These are phyloP conservation scores for Syngnathus acus DNA, from an alignment of 2,797 vertebrate species.

Conservation along the genomic window DNA sequence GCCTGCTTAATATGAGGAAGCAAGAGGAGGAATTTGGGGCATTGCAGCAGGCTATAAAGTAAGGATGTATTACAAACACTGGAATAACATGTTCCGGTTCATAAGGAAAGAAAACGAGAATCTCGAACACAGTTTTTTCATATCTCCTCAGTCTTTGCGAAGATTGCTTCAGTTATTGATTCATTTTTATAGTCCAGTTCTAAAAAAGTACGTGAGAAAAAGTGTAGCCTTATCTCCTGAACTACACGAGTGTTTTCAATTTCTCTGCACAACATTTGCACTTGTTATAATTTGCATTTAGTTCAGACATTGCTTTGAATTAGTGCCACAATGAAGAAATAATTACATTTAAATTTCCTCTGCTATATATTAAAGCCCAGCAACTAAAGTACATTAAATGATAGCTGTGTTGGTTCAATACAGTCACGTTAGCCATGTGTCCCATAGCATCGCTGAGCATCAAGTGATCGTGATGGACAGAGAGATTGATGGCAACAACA, in stretches of 20 bases:
- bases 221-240: neutral
- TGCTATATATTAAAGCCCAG: neutral
- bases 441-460: constrained; percentile 47
- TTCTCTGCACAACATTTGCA: neutral
- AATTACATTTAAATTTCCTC: too few relatives aligned
- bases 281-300: neutral
- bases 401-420: constrained; percentile 1
- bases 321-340: too few relatives aligned
- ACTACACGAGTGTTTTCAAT: neutral
- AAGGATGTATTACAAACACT: constrained; percentile 9
- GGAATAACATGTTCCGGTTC: neutral
- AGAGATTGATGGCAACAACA: constrained; percentile 76
- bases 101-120: neutral
- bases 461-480: constrained; percentile 67
- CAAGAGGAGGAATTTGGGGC: constrained; percentile 74
- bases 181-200: neutral
- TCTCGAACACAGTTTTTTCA: neutral
- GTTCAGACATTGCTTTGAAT: neutral
- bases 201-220: neutral
- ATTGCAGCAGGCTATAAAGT: constrained; percentile 77
- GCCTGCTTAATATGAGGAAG: constrained; percentile 75
- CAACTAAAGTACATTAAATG: neutral
- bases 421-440: neutral
- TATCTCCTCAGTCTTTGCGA: neutral
- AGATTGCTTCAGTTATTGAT: neutral